Evolutionary conservation across 2,797 vertebrate genomes (phyloP).

Genomic region (Scolopax bukidnonensis): DNA sequence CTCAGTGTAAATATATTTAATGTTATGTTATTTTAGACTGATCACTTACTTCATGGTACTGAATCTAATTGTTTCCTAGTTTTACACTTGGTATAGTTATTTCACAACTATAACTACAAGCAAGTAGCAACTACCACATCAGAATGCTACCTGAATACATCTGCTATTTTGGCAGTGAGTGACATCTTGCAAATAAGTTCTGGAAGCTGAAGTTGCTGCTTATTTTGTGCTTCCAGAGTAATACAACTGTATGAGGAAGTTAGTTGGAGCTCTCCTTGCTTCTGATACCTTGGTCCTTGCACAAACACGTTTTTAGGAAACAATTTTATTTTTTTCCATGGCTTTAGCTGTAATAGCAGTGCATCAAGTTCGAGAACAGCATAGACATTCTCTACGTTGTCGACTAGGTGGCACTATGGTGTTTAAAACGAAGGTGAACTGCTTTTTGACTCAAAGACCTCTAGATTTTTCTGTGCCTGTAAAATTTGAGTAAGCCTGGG

Average conservation of each 20-base stretch:
- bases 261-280: background rate
- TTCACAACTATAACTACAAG: background rate
- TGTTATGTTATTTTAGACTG: background rate
- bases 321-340: background rate
- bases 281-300: background rate
- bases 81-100: background rate
- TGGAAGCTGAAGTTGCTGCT: background rate
- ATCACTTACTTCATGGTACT: background rate
- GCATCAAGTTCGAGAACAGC: background rate
- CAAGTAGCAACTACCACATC: background rate
- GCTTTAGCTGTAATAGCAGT: background rate
- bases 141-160: background rate
- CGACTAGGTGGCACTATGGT: constrained; percentile 77
- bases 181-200: background rate
- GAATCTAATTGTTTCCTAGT: background rate
- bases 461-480: background rate
- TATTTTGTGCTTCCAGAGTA: background rate
- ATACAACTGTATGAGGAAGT: background rate
- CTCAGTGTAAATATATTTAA: background rate
- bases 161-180: background rate
- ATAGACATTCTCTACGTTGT: constrained; percentile 11
- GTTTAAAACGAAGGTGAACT: constrained; percentile 37
- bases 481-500: background rate
- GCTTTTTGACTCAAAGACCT: background rate
- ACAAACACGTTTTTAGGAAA: background rate